These are phyloP conservation scores for Clistopyga incitator DNA, from an alignment of 2,888 invertebrate genomes.

Conservation along the genomic window DNA sequence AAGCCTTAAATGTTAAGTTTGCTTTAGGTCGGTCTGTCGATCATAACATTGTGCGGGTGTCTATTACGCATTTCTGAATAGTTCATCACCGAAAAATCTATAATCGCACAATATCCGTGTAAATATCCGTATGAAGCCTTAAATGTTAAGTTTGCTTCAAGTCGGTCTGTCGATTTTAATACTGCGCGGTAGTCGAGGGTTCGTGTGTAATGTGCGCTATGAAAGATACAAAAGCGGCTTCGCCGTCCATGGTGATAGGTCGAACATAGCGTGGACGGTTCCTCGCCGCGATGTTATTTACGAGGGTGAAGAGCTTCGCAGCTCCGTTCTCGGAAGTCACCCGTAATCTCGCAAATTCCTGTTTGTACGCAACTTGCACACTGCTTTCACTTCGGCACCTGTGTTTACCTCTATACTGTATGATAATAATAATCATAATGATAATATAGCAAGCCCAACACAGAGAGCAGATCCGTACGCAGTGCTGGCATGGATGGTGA, in stretches of 20 bases:
- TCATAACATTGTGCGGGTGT: no score
- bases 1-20: no score
- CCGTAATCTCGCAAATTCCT: conserved; percentile 35
- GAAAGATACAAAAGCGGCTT: neutral
- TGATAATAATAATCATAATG: conserved; percentile 2
- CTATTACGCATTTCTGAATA: no score
- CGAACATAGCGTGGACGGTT: conserved; percentile 17
- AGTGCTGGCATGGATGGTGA: neutral
- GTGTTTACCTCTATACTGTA: conserved; percentile 13
- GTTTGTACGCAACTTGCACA: conserved; percentile 16
- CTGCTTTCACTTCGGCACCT: conserved; percentile 1
- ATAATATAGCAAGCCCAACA: neutral
- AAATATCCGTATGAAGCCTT: no score
- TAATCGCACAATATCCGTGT: no score
- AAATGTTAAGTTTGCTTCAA: no score
- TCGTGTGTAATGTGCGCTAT: neutral
- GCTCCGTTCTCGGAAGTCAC: conserved; percentile 26
- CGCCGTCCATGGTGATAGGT: neutral
- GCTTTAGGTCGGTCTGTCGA: no score
- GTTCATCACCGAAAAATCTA: no score
- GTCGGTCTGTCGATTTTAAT: no score
- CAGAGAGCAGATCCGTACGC: conserved; percentile 23
- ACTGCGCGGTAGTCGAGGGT: no score
- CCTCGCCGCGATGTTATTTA: conserved; percentile 42
- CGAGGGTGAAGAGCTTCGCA: conserved; percentile 21